Evolutionary conservation across 2,797 vertebrate species (phyloP), one percentile per base, ranked within the genome.

Genomic region (Gallinago stenura): DNA sequence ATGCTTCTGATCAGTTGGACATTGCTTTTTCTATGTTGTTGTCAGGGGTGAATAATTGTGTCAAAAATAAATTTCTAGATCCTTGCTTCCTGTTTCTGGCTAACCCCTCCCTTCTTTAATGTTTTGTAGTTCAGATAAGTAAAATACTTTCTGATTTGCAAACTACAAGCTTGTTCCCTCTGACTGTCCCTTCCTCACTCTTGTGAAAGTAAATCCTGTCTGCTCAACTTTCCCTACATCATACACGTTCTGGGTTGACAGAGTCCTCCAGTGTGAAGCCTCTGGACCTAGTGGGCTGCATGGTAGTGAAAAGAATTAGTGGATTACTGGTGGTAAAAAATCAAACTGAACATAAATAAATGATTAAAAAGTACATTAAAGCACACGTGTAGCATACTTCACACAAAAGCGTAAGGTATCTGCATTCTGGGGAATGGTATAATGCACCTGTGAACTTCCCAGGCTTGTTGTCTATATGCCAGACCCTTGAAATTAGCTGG

Each of bases 71-170:
- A 65, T 94, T 96, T 90, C 80, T 95, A 92, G 62, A 79, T 93
- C 50, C 43, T 91, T n/a, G 56, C 77, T 95, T 97, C 95, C 84
- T 90, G 65, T 96, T 61, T 83, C 78, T 95, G 83, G 81, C 88
- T 94, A 96, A 56, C 71, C 85, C 75, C 64, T 93, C 90, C 77
- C 71, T 87, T 83, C 51, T 90, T 95, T 93, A 79, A 90, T 68
- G 82, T 57, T 75, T 87, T 94, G 70, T 54, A 92, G 85, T 60
- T 82, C 90, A 92, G 92, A 75, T 83, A 96, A 75, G 91, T 76
- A 57, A 82, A 97, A 96, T 60, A 70, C 57, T 85, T 84, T 96
- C 94, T 95, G 85, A 92, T 93, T 89, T 83, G 83, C 72, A 96
- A 93, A 94, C 88, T 60, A 93, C 68, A 89, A 41, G 68, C 64